phyloP scores from a whole-genome alignment of 2,113 vertebrate genomes.

The Zosterops pallidus region DNA sequence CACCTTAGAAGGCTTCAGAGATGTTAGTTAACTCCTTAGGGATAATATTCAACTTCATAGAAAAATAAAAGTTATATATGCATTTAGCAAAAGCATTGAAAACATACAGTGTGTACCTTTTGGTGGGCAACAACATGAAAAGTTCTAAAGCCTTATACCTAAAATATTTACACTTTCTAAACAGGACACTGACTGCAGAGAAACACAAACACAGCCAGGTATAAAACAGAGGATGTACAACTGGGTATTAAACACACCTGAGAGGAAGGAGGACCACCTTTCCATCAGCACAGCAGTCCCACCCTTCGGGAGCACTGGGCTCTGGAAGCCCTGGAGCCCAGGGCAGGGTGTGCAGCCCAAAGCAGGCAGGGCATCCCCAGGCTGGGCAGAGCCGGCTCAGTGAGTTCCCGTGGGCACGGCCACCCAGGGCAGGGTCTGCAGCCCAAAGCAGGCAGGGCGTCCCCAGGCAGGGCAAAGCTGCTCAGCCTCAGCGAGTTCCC shows the following conservation, averaged over 20 bases:
- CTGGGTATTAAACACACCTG: not conserved
- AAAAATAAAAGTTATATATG: not conserved
- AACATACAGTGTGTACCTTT: not conserved
- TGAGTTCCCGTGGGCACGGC: not conserved
- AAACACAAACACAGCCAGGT: not conserved
- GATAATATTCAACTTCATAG: conserved; percentile 12
- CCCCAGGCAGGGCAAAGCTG: not conserved
- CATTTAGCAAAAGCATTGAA: conserved; percentile 14
- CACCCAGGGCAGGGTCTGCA: not conserved
- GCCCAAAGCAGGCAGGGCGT: accelerated
- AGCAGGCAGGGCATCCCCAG: accelerated
- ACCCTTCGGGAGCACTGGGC: accelerated
- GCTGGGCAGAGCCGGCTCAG: accelerated
- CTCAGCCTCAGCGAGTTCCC: accelerated
- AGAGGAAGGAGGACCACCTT: not conserved
- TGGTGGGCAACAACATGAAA: not conserved
- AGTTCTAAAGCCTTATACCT: not conserved
- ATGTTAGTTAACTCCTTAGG: conserved; percentile 58
- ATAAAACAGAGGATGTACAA: not conserved
- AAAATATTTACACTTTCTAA: conserved; percentile 19
- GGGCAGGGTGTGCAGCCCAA: accelerated
- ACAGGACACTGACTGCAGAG: not conserved
- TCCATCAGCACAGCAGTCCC: accelerated
- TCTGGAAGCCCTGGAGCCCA: not conserved
- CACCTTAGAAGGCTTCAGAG: conserved; percentile 27